Conservation (phyloP, 30 jellyfish, hydroid and myxozoan genomes). For the Aurelia sp. region DNA sequence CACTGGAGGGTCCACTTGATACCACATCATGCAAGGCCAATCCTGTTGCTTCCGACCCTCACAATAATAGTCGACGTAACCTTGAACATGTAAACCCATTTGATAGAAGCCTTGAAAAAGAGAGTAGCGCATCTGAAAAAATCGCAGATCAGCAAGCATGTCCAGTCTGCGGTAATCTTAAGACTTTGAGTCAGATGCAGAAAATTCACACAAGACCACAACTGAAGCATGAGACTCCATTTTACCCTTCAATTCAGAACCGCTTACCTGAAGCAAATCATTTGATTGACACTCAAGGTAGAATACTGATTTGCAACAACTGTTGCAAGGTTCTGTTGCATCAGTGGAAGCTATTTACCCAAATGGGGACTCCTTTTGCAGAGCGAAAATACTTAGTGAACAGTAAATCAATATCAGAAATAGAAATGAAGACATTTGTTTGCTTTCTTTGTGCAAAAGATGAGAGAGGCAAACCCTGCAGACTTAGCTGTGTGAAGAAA, state of each 20-base stretch:
- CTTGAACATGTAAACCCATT: no score
- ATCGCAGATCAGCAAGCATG: constrained; percentile 8
- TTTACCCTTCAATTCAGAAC: constrained; percentile 52
- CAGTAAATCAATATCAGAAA: not conserved
- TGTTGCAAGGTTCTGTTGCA: constrained; percentile 38
- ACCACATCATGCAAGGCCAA: no score
- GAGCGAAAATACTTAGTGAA: constrained; percentile 42
- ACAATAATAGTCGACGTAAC: no score
- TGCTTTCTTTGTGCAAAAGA: constrained; percentile 53
- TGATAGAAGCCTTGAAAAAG: not conserved
- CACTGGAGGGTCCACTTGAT: no score
- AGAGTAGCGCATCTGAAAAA: not conserved
- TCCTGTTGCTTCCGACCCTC: no score
- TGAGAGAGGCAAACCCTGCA: not conserved
- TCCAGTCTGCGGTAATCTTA: constrained; percentile 39
- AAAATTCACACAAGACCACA: constrained; percentile 74
- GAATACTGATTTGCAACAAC: constrained; percentile 34
- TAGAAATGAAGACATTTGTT: not conserved
- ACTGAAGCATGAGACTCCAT: constrained; percentile 75
- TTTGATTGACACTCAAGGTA: constrained; percentile 62
- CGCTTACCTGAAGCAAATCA: constrained; percentile 5
- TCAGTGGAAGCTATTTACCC: constrained; percentile 79
- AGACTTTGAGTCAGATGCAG: not conserved
- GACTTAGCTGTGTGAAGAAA: not conserved
- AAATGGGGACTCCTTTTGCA: constrained; percentile 60